phyloP scores from a whole-genome alignment of 2,797 vertebrate species.

The Sebastiscus tertius region DNA sequence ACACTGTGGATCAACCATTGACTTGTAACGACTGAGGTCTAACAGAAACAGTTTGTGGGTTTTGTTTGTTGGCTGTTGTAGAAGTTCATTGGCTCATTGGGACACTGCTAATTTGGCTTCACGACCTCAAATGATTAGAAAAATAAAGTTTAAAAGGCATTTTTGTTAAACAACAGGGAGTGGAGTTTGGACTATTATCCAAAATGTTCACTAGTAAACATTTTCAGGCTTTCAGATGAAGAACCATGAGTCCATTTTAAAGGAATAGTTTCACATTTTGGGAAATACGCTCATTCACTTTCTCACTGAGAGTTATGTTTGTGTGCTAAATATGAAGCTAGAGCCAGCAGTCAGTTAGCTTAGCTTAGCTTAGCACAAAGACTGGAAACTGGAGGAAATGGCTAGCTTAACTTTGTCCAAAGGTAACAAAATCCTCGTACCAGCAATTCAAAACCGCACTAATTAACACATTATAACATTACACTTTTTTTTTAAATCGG shows the following conservation, averaged over 20 bases:
- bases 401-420: neutral
- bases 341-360: neutral
- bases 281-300: neutral
- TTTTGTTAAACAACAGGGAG: constrained; percentile 20
- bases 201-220: constrained; percentile 25
- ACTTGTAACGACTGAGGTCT: constrained; percentile 26
- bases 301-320: neutral
- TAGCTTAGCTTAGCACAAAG: constrained; percentile 1
- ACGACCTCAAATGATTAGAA: constrained; percentile 22
- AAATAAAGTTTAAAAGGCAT: constrained; percentile 25
- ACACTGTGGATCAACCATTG: constrained; percentile 53
- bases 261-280: constrained; percentile 33
- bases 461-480: neutral
- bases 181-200: constrained; percentile 16
- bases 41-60: constrained; percentile 37
- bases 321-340: neutral
- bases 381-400: neutral
- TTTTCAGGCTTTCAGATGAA: constrained; percentile 51
- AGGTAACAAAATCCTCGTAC: neutral
- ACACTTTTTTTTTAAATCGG: neutral
- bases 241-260: constrained; percentile 48
- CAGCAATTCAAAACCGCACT: neutral
- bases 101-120: constrained; percentile 46
- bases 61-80: constrained; percentile 38
- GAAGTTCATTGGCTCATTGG: constrained; percentile 44